phyloP scores from a whole-genome alignment of 2,888 invertebrate species.

The Mythimna ferrago region DNA sequence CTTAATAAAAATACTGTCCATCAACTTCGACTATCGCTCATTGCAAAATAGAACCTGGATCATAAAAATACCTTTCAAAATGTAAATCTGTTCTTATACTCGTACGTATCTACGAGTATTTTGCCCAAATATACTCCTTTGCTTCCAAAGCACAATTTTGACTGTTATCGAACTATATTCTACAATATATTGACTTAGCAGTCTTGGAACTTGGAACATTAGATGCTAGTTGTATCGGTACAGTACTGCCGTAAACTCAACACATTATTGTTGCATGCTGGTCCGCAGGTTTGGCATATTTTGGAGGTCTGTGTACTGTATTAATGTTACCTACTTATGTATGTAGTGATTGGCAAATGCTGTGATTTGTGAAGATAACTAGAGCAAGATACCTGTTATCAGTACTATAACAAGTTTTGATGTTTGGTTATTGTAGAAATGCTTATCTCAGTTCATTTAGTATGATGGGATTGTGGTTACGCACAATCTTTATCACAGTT shows the following conservation, averaged over 20 bases:
- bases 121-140: background rate
- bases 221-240: slow-evolving; percentile 9
- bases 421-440: no score
- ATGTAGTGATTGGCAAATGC: background rate
- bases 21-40: slow-evolving; percentile 39
- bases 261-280: slow-evolving; percentile 21
- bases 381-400: background rate
- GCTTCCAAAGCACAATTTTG: slow-evolving; percentile 3
- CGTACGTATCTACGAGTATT: background rate
- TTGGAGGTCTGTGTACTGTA: background rate
- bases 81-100: slow-evolving; percentile 26
- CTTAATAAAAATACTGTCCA: slow-evolving; percentile 47
- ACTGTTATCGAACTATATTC: slow-evolving; percentile 3
- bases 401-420: no score
- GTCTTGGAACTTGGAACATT: slow-evolving; percentile 29
- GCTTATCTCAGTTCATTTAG: no score
- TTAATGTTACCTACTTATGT: background rate
- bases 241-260: slow-evolving; percentile 31
- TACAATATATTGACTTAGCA: slow-evolving; percentile 28
- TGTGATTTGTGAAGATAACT: background rate
- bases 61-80: slow-evolving; percentile 45
- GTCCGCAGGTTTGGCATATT: slow-evolving; percentile 12
- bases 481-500: no score
- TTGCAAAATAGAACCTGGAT: slow-evolving; percentile 24
- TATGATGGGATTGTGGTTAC: no score